Evolutionary conservation across 1,140 invertebrate genomes (phyloP).

Genomic region (Caenorhabditis brenneri): DNA sequence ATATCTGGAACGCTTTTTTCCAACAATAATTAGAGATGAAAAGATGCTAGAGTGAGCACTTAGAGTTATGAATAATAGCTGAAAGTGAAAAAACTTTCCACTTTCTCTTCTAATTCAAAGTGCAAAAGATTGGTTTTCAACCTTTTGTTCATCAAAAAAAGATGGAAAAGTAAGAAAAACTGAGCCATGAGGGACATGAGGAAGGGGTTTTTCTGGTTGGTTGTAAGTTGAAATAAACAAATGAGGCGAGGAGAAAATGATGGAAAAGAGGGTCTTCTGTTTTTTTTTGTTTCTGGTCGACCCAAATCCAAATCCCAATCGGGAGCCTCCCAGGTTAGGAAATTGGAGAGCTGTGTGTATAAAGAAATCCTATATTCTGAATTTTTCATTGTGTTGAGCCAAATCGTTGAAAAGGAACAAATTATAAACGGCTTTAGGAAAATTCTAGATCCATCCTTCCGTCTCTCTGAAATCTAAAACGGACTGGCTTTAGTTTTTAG

Average conservation of each 20-base stretch:
- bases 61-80: slow-evolving; percentile 11
- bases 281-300: slow-evolving; percentile 14
- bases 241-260: slow-evolving; percentile 25
- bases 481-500: not conserved
- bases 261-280: slow-evolving; percentile 14
- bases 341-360: slow-evolving; percentile 42
- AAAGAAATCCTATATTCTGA: slow-evolving; percentile 41
- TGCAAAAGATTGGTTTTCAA: not conserved
- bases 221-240: slow-evolving; percentile 36
- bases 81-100: not conserved
- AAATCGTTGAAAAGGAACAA: not conserved
- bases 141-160: not conserved
- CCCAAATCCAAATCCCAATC: slow-evolving; percentile 19
- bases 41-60: too few species aligned
- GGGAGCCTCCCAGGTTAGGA: slow-evolving; percentile 31
- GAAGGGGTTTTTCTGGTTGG: slow-evolving; percentile 3
- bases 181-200: slow-evolving; percentile 1
- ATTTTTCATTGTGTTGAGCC: not conserved
- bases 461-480: not conserved
- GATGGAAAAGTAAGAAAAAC: not conserved
- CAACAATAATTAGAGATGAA: not conserved
- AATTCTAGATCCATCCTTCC: not conserved
- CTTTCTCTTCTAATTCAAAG: not conserved
- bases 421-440: slow-evolving; percentile 1
- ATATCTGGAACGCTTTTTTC: slow-evolving; percentile 22